Base-by-base conservation (phyloP, 2,797 vertebrate species). In the Falco peregrinus region DNA sequence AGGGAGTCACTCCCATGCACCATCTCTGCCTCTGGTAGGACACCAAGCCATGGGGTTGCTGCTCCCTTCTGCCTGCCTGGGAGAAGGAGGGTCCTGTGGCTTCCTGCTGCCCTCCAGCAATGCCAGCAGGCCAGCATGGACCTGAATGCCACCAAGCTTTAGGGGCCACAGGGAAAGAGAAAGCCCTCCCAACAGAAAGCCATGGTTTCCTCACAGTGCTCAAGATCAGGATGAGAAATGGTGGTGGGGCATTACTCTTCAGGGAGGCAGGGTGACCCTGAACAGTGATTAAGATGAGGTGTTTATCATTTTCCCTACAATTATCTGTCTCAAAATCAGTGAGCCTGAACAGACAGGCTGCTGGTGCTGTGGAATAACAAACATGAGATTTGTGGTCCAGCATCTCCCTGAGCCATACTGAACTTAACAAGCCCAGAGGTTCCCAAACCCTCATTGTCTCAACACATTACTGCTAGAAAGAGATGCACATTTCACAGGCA, bases 1-100 rank as follows among this genome's bases (percentile, higher is more conserved):
- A 5, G 61, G 77, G 31, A 39, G 25, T 86, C 48, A 28, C 28
- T 41, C 13, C 31, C 4, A 20, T 29, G 3, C 2, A 4, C 31
- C 5, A 0, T 33, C 50, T 64, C 28, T 84, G 73, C 26, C 37
- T 10, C 61, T 0, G 1, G 60, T 0, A 0, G n/a, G 48, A 82
- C 11, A 53, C 28, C 19, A 45, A 57, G n/a, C 60, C 2, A 4
- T 13, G 50, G 48, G 10, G 16, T 45, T 3, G 4, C 20, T 56
- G 64, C 7, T 60, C 47, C 26, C 2, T 5, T 28, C 10, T 67
- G 43, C 47, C 53, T 70, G 14, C 12, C 51, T 63, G n/a, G 8
- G 24, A 67, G 53, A 77, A 70, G 20, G 3, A 65, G 21, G 16
- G 45, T 54, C 22, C 47, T 43, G 29, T 39, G 69, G 12, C 11